A percentile compares a stretch with the other conserved stretches of the same genome.
phyloP scores from a whole-genome alignment of 53 echinoderm and acorn worm species.

The Mesocentrotus franciscanus region DNA sequence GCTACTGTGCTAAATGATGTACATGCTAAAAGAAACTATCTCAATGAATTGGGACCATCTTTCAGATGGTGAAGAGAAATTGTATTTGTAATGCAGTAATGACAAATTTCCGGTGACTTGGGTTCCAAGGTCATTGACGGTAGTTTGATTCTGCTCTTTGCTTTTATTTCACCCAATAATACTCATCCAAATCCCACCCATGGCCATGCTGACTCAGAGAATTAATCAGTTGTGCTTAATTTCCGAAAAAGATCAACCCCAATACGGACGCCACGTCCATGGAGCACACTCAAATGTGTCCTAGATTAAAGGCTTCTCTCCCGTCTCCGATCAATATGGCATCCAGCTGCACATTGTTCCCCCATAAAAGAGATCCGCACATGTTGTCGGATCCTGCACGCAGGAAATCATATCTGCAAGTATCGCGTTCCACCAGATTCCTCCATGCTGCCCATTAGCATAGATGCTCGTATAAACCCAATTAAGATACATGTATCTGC shows the following conservation, averaged over 20 bases:
- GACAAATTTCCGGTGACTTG: background rate
- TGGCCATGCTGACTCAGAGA: background rate
- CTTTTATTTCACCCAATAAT: background rate
- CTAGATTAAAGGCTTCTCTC: slow-evolving; percentile 20
- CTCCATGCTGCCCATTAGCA: background rate
- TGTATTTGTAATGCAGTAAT: background rate
- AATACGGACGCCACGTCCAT: background rate
- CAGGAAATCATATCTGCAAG: slow-evolving; percentile 45
- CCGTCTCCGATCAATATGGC: slow-evolving; percentile 24
- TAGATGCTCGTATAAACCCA: slow-evolving; percentile 15
- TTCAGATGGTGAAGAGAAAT: background rate
- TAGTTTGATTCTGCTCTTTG: background rate
- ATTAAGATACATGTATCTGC: background rate
- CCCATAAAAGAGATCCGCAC: background rate
- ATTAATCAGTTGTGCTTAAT: slow-evolving; percentile 18
- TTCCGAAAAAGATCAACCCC: background rate
- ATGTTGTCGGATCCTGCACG: slow-evolving; percentile 8
- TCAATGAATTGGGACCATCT: background rate
- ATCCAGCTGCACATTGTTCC: slow-evolving; percentile 39
- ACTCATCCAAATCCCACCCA: background rate
- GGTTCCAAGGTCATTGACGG: background rate
- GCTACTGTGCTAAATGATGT: no score
- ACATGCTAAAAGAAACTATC: no score
- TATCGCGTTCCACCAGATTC: slow-evolving; percentile 2
- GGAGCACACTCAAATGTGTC: background rate